Evolutionary conservation across 2,113 vertebrate genomes (phyloP).

Genomic region (Anseranas semipalmata): DNA sequence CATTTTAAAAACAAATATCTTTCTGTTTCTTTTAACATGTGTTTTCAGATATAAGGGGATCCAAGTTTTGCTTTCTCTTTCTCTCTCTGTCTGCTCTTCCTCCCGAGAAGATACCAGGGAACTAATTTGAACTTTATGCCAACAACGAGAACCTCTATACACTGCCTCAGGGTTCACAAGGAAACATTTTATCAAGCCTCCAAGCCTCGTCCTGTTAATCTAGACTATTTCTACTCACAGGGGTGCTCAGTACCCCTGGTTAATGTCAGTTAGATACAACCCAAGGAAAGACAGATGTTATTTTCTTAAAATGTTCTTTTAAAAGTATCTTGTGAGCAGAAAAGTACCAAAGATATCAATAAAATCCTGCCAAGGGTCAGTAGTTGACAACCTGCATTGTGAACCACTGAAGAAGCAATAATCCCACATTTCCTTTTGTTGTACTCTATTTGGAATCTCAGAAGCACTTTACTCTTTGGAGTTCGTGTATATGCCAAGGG

Average conservation of each 20-base stretch:
- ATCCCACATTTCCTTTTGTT: not conserved
- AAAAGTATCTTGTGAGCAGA: not conserved
- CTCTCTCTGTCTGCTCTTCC: not conserved
- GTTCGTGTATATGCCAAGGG: not conserved
- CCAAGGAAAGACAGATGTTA: not conserved
- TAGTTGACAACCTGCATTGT: not conserved
- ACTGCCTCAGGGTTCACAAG: not conserved
- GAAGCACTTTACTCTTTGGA: not conserved
- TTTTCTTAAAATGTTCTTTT: not conserved
- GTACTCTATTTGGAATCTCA: not conserved
- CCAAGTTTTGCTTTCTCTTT: not conserved
- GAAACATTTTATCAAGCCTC: not conserved
- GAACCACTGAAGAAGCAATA: not conserved
- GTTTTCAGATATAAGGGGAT: not conserved
- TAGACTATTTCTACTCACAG: not conserved
- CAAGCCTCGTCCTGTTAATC: not conserved
- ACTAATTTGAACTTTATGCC: not conserved
- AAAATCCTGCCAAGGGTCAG: not conserved
- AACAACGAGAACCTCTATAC: not conserved
- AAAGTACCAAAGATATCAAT: not conserved
- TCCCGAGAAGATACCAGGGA: not conserved
- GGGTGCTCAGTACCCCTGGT: not conserved
- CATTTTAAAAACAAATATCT: not conserved
- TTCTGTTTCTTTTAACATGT: not conserved
- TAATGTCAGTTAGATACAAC: not conserved